Conservation (phyloP, 1,140 invertebrate species). For the Penaeus chinensis region DNA sequence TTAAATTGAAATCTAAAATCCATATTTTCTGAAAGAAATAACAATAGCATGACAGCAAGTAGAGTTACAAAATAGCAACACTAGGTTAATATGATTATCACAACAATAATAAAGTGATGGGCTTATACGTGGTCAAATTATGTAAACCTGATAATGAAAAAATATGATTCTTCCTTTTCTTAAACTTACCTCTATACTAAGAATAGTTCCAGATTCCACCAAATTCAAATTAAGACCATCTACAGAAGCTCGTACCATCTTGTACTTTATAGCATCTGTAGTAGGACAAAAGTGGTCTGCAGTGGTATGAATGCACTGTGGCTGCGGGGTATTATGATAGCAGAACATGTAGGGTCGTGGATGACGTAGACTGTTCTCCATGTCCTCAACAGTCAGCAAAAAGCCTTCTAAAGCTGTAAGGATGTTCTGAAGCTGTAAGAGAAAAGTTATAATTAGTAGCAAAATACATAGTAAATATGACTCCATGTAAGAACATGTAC, state of each 20-base stretch:
- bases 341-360: slow-evolving; percentile 83
- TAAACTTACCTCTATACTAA: slow-evolving; percentile 82
- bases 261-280: slow-evolving; percentile 93
- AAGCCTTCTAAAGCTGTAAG: slow-evolving; percentile 90
- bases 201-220: slow-evolving; percentile 86
- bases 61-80: too few species aligned
- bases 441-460: slow-evolving; percentile 37
- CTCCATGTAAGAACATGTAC: not conserved
- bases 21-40: too few species aligned
- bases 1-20: too few species aligned
- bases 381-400: slow-evolving; percentile 84
- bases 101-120: too few species aligned
- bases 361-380: slow-evolving; percentile 87
- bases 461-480: not conserved
- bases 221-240: slow-evolving; percentile 93
- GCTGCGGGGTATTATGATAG: slow-evolving; percentile 85
- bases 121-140: too few species aligned
- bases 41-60: too few species aligned
- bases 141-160: not conserved
- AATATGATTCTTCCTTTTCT: slow-evolving; percentile 12
- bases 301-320: slow-evolving; percentile 73
- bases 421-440: slow-evolving; percentile 80
- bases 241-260: slow-evolving; percentile 89
- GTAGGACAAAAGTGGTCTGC: slow-evolving; percentile 77
- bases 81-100: too few species aligned